Base-by-base conservation (phyloP, 2,888 invertebrate species). In the Melolontha melolontha region DNA sequence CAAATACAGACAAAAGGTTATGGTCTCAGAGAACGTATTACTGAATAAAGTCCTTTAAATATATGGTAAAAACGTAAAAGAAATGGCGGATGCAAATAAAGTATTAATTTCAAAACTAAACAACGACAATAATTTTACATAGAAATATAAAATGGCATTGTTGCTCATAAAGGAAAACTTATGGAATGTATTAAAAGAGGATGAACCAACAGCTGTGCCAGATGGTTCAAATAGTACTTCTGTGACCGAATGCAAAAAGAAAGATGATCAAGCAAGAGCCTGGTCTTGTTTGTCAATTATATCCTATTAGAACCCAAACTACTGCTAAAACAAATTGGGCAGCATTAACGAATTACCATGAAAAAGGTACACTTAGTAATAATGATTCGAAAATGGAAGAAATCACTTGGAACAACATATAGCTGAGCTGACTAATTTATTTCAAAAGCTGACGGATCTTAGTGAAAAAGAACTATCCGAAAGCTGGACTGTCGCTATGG, bases 171-270 rank as follows among this genome's bases (percentile, higher is more conserved):
- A 40, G 8, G 40, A 55, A 12, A 39, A 55, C 11, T 16, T 55
- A n/a, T 40, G 55, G 55, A 40, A 22, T 7, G 12, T 41, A 11
- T 12, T 55, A 39, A 27, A 54, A 29, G 54, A 54, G 1, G 34
- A 54, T 4, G n/a, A 54, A 54, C n/a, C 54, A 54, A 12, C 7
- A 17, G 2, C 11, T 54, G 4, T 29, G 2, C 6, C 12, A 29
- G 54, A 54, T 34, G 11, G 39, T 16, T 54, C 54, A 54, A 54
- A 54, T 54, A 54, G 8, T 12, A 54, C 1, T 34, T 5, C n/a
- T 6, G 8, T 54, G n/a, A 11, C 55, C 11, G 41, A 41, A 22
- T 29, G 29, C n/a, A 51, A 27, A 12, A 51, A 27, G 1, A 29
- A 14, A 29, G 34, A 51, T 55, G 11, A 39, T 39, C 34, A 10